A percentile compares a stretch with the other conserved stretches of the same genome.
Conservation (phyloP, 1,140 invertebrate species). For the Bombus consobrinus region DNA sequence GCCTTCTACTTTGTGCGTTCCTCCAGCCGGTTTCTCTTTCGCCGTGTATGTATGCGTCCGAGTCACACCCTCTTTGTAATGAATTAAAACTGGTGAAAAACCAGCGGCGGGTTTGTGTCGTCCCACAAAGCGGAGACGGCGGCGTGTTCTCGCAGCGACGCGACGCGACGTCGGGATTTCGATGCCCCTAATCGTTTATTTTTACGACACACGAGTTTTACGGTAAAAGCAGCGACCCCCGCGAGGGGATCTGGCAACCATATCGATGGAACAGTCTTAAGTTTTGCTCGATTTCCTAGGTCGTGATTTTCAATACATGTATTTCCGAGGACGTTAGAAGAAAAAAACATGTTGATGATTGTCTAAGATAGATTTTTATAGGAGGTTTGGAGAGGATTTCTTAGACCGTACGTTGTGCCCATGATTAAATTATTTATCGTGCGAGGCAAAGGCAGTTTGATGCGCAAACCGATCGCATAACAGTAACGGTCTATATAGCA, state of each 20-base stretch:
- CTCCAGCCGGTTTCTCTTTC: slow-evolving; percentile 8
- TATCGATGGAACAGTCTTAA: background rate
- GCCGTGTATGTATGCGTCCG: slow-evolving; percentile 58
- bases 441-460: background rate
- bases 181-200: slow-evolving; percentile 33
- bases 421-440: slow-evolving; percentile 19
- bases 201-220: slow-evolving; percentile 1
- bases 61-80: slow-evolving; percentile 68
- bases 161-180: slow-evolving; percentile 37
- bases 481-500: background rate
- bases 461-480: too few relatives aligned
- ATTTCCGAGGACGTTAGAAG: background rate
- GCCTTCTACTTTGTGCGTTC: slow-evolving; percentile 51
- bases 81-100: slow-evolving; percentile 66
- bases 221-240: background rate
- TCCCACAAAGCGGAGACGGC: slow-evolving; percentile 50
- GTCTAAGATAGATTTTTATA: too few relatives aligned
- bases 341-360: too few relatives aligned
- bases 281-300: background rate
- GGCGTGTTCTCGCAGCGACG: slow-evolving; percentile 18
- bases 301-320: slow-evolving; percentile 1
- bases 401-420: background rate
- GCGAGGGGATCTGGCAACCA: too few relatives aligned
- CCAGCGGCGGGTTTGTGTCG: slow-evolving; percentile 30
- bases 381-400: background rate